Evolutionary conservation across 2,888 invertebrate genomes (phyloP), one percentile per base, ranked within the genome.

Genomic region (Sarcophaga subvicina): DNA sequence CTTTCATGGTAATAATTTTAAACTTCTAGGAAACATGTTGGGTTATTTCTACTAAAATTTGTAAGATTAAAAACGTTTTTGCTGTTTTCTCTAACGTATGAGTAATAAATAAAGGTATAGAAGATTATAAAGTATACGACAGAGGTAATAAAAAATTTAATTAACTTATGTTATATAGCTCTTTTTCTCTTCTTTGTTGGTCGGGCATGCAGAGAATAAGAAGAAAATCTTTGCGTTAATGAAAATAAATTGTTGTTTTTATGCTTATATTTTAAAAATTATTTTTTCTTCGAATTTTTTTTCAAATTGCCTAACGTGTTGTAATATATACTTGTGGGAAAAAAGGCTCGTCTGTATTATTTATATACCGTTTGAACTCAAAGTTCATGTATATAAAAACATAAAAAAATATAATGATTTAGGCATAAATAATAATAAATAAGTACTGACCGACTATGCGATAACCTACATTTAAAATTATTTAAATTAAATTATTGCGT

Each of bases 71-170:
- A 54, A 17, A 54, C 17, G 17, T 17, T 54, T 37, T 8, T 2
- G 37, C 37, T 8, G 37, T 37, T 54, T 17, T 54, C 17, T 54
- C 17, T 54, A 14, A 37, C 79, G 71, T 71, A 80, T 80, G 71
- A n/a, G 71, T 37, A 71, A 71, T 71, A 49, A 27, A 79, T 14
- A 49, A 14, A 27, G 22, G 17, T 37, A 27, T 64, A 63, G n/a
- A 60, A 71, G 60, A 70, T 64, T 71, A 80, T 64, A 64, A 80
- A 54, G 71, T 80, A 80, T 71, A 64, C 71, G 79, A 14, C 11
- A 20, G 17, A n/a, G 25, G 47, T n/a, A n/a, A 70, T 25, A 60
- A 17, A 5, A 70, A 70, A 70, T 70, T 25, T 25, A 54, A 49
- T 69, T 54, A 49, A 54, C 2, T 47, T 67, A n/a, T n/a, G 3